These are phyloP conservation scores for Sigmodon hispidus DNA, from an alignment of 2,113 vertebrate species.

Conservation along the genomic window DNA sequence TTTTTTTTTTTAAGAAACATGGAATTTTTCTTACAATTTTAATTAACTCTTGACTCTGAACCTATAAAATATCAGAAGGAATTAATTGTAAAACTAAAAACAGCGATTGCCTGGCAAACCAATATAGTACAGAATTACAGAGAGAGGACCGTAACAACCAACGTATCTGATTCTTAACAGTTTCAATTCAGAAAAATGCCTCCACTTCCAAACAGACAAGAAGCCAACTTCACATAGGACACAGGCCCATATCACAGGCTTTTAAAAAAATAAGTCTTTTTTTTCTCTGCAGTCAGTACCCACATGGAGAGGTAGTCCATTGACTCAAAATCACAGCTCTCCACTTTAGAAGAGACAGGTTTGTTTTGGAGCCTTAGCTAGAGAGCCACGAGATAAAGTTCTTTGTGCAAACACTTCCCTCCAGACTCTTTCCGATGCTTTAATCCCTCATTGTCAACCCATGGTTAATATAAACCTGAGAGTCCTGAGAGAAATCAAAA, in stretches of 20 bases:
- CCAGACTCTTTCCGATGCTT: not conserved
- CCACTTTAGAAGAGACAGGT: not conserved
- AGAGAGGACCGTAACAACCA: not conserved
- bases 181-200: not conserved
- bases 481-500: slow-evolving; percentile 73
- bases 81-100: slow-evolving; percentile 16
- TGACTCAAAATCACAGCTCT: not conserved
- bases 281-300: not conserved
- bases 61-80: not conserved
- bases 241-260: not conserved
- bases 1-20: no score
- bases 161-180: not conserved
- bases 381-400: not conserved
- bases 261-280: not conserved
- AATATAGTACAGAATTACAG: not conserved
- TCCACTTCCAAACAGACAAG: not conserved
- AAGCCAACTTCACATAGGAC: not conserved
- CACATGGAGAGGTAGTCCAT: not conserved
- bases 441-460: slow-evolving; percentile 39
- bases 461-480: slow-evolving; percentile 59
- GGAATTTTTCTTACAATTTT: not conserved
- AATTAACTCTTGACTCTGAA: not conserved
- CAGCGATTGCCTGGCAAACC: not conserved
- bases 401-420: not conserved
- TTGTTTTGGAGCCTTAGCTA: not conserved